phyloP scores from a whole-genome alignment of 2,113 vertebrate genomes.

The Pachyramphus minor region DNA sequence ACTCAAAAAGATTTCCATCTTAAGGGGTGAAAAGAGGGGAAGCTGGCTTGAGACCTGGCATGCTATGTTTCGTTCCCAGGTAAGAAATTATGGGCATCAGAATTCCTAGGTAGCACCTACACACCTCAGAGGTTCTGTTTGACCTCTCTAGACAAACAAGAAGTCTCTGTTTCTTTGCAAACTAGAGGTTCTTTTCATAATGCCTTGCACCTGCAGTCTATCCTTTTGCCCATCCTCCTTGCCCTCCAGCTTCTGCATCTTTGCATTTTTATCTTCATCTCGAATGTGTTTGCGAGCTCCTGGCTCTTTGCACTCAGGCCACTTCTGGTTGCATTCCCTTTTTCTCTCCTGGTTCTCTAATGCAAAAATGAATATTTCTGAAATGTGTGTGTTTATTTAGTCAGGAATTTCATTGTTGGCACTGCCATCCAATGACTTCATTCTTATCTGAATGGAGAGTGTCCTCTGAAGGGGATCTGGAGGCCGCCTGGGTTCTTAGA shows the following conservation, averaged over 20 bases:
- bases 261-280: neutral
- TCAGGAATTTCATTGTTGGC: neutral
- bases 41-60: neutral
- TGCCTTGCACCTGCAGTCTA: neutral
- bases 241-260: neutral
- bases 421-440: neutral
- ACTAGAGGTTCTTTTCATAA: accelerated
- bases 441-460: neutral
- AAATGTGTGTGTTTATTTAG: neutral
- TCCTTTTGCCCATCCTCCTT: neutral
- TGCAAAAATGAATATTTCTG: neutral
- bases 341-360: neutral
- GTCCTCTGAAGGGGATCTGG: neutral
- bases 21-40: neutral
- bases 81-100: neutral
- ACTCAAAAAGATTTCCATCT: neutral
- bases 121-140: neutral
- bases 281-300: neutral
- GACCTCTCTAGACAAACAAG: neutral
- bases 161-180: neutral
- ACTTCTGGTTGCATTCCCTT: neutral
- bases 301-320: neutral
- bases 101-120: neutral
- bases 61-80: neutral
- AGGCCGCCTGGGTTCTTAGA: neutral